Evolutionary conservation across 1,140 invertebrate genomes (phyloP).

Genomic region (Anoplolepis gracilipes): DNA sequence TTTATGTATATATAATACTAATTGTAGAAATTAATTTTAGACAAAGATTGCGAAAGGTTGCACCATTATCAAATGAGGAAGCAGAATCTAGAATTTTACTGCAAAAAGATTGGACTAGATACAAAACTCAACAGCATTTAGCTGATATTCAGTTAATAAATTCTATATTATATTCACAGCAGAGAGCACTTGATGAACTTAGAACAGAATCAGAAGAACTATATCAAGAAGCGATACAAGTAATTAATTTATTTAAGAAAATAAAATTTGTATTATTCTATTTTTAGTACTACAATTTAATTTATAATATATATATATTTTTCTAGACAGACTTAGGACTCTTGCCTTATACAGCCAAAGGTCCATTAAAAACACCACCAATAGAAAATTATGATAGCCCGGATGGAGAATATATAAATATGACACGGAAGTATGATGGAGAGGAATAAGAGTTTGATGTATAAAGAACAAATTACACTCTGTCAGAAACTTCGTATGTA

Average conservation of each 20-base stretch:
- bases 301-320: slow-evolving; percentile 52
- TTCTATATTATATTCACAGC: slow-evolving; percentile 89
- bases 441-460: slow-evolving; percentile 64
- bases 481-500: neutral
- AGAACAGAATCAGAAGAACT: slow-evolving; percentile 92
- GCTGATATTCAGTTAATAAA: slow-evolving; percentile 89
- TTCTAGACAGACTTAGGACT: slow-evolving; percentile 90
- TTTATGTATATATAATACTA: neutral
- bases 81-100: slow-evolving; percentile 87
- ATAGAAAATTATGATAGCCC: slow-evolving; percentile 91
- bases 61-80: slow-evolving; percentile 84
- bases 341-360: slow-evolving; percentile 89
- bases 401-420: slow-evolving; percentile 95
- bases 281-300: neutral
- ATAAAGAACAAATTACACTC: neutral
- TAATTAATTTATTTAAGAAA: slow-evolving; percentile 78
- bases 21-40: slow-evolving; percentile 82
- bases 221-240: slow-evolving; percentile 93
- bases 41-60: slow-evolving; percentile 84
- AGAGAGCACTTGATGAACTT: slow-evolving; percentile 92
- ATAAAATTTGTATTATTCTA: neutral
- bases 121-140: slow-evolving; percentile 88
- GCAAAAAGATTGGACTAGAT: slow-evolving; percentile 91
- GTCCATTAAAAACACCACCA: slow-evolving; percentile 92
- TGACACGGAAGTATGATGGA: slow-evolving; percentile 89